Evolutionary conservation across 2,888 invertebrate species (phyloP).

Genomic region (Caenorhabditis sinica): DNA sequence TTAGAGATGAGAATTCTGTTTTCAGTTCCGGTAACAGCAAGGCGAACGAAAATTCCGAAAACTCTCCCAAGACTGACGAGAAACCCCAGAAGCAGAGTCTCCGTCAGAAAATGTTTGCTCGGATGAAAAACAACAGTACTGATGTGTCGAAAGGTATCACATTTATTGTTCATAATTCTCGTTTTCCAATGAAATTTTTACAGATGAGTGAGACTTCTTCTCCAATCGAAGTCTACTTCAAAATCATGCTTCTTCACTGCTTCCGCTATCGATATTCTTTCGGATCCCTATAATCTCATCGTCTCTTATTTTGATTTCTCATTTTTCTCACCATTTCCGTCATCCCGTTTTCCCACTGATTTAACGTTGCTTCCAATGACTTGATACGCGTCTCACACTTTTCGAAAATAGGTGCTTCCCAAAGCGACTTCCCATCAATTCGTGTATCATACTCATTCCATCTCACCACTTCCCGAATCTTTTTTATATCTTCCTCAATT

Average conservation of each 20-base stretch:
- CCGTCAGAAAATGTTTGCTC: slow-evolving; percentile 64
- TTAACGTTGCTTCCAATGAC: slow-evolving; percentile 52
- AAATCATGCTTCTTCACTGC: slow-evolving; percentile 47
- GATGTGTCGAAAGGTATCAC: background rate
- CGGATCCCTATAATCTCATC: slow-evolving; percentile 11
- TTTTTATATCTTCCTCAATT: slow-evolving; percentile 71
- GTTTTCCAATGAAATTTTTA: background rate
- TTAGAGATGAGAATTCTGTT: slow-evolving; percentile 1
- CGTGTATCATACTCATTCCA: slow-evolving; percentile 67
- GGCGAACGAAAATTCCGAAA: slow-evolving; percentile 16
- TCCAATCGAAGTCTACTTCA: slow-evolving; percentile 49
- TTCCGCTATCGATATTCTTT: slow-evolving; percentile 48
- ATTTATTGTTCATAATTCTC: background rate
- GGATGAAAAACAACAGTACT: slow-evolving; percentile 40
- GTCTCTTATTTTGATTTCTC: background rate
- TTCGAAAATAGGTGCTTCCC: slow-evolving; percentile 61
- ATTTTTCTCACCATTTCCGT: background rate
- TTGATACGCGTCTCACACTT: slow-evolving; percentile 22
- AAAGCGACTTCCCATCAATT: slow-evolving; percentile 43
- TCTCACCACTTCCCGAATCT: slow-evolving; percentile 37
- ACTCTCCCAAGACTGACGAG: slow-evolving; percentile 17
- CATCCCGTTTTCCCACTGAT: slow-evolving; percentile 45
- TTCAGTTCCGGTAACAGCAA: background rate
- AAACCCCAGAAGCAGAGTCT: slow-evolving; percentile 54
- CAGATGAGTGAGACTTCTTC: slow-evolving; percentile 27